These are phyloP conservation scores for Candoia aspera DNA, from an alignment of 2,113 vertebrate species.

Conservation along the genomic window DNA sequence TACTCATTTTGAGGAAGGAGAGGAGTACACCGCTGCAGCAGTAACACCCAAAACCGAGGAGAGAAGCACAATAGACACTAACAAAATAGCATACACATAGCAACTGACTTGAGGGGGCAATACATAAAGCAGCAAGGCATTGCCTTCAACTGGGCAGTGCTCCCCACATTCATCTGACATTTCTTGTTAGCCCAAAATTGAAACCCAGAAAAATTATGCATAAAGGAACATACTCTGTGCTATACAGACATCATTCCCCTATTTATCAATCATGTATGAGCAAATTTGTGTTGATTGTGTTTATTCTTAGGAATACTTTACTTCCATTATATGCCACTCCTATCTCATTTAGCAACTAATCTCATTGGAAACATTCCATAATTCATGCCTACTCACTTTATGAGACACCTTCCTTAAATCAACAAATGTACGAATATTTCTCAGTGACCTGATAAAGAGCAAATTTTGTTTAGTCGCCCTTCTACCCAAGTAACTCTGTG, in stretches of 20 bases:
- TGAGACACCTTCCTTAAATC: not conserved
- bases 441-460: too few relatives aligned
- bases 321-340: not conserved
- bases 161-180: not conserved
- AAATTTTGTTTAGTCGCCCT: not conserved
- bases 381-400: not conserved
- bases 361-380: not conserved
- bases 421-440: not conserved
- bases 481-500: not conserved
- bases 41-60: not conserved
- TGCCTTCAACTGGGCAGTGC: not conserved
- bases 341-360: not conserved
- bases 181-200: not conserved
- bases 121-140: not conserved
- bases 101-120: not conserved
- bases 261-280: not conserved
- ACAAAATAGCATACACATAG: not conserved
- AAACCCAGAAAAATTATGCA: not conserved
- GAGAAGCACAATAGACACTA: not conserved
- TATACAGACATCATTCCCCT: not conserved
- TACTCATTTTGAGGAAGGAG: not conserved
- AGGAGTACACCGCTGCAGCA: not conserved
- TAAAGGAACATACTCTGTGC: not conserved
- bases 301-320: not conserved
- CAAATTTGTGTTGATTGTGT: not conserved